Evolutionary conservation across 2,113 vertebrate species (phyloP), one percentile per base, ranked within the genome.

Genomic region (Pollimyrus isidori): DNA sequence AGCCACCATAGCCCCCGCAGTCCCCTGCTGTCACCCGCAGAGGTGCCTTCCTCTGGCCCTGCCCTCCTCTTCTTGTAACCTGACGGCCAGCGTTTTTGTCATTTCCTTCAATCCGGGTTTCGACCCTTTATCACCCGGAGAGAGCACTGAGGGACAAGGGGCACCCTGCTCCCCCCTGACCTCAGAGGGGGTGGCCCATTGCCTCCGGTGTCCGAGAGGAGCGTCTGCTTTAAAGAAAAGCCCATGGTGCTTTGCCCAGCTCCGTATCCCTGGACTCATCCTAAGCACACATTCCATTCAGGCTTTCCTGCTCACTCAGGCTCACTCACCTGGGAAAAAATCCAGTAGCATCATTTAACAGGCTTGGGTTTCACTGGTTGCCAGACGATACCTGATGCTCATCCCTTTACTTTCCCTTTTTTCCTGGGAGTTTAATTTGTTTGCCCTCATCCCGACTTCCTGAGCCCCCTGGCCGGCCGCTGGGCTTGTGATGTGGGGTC

Each of bases 51-150:
- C 53, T 94, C 92, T 93, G 91, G 92, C 86, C 92, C 90, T 92
- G 15, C 92, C 90, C 89, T n/a, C 76, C 23, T 85, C 76, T 85
- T 94, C 92, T 91, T 90, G 94, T 95, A 95, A 95, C 88, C 69
- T 90, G 92, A 95, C 93, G 93, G 93, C 91, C 76, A 90, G 92
- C 93, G 95, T 92, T 95, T 92, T 93, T 95, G 96, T 96, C 96
- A 95, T 96, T 96, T 95, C 42, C 4, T 45, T 45, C 3, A 45
- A 45, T 45, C 42, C 4, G 42, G 42, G 42, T 45, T 45, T 45
- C 42, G 42, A 2, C 42, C 42, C 42, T 45, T 45, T 45, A 45
- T 45, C 95, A 4, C 45, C 45, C 45, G 93, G 93, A 89, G 52
- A 94, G 92, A 89, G 48, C 91, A 92, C 91, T 92, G 30, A 88